These are phyloP conservation scores for Cavia aperea DNA, from an alignment of 2,113 vertebrate species.

Conservation along the genomic window DNA sequence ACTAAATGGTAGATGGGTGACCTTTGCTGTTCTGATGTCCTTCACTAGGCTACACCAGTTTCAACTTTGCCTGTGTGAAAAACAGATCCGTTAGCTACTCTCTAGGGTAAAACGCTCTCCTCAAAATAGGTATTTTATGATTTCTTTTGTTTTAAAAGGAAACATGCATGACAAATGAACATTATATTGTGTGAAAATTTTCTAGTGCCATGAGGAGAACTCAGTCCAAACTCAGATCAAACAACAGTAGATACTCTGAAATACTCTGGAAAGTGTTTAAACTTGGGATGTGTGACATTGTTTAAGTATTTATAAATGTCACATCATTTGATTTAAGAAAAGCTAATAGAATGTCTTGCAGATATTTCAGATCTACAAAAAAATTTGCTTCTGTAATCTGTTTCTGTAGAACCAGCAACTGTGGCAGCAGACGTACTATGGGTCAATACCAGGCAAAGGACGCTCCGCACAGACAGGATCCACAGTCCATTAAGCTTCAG, in stretches of 20 bases:
- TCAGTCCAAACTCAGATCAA: slow-evolving; percentile 62
- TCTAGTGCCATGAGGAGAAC: slow-evolving; percentile 57
- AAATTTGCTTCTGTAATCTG: slow-evolving; percentile 73
- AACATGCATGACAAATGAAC: slow-evolving; percentile 56
- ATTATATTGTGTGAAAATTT: slow-evolving; percentile 67
- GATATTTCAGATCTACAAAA: slow-evolving; percentile 70
- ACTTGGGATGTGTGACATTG: slow-evolving; percentile 68
- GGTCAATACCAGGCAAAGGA: slow-evolving; percentile 80
- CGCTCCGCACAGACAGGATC: slow-evolving; percentile 73
- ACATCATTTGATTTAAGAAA: slow-evolving; percentile 74
- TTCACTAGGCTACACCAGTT: neutral
- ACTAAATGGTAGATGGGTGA: neutral
- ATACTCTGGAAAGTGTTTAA: slow-evolving; percentile 74
- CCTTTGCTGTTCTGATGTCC: neutral
- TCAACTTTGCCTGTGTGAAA: neutral
- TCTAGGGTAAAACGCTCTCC: slow-evolving; percentile 44
- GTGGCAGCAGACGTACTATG: slow-evolving; percentile 68
- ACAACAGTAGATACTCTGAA: slow-evolving; percentile 65
- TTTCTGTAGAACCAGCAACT: slow-evolving; percentile 72
- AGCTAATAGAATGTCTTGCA: slow-evolving; percentile 76
- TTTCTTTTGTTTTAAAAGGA: slow-evolving; percentile 25
- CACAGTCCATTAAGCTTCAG: slow-evolving; percentile 84
- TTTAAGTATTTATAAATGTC: slow-evolving; percentile 81
- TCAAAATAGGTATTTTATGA: slow-evolving; percentile 51
- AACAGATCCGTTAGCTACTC: slow-evolving; percentile 15